phyloP scores from a whole-genome alignment of 2,113 vertebrate genomes.

The Actenoides lindsayi region DNA sequence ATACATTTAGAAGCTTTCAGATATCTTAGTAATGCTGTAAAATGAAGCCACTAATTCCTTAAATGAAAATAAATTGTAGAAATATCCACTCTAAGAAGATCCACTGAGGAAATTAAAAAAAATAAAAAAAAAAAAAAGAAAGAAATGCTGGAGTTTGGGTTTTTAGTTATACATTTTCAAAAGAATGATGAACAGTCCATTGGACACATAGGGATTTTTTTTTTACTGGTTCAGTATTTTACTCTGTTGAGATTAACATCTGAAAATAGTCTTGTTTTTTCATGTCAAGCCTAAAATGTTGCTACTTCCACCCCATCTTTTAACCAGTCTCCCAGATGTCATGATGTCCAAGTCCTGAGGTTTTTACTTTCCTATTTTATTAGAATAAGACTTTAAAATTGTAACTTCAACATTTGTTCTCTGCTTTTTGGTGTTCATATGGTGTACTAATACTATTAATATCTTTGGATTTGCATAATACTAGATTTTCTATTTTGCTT shows the following conservation, averaged over 20 bases:
- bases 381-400: background rate
- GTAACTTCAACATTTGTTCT: background rate
- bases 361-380: background rate
- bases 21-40: background rate
- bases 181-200: background rate
- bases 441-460: background rate
- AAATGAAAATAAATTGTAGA: background rate
- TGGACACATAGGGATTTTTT: background rate
- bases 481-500: background rate
- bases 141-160: background rate
- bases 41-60: background rate
- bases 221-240: background rate
- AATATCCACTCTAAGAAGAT: background rate
- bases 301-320: background rate
- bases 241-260: background rate
- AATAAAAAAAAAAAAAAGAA: background rate
- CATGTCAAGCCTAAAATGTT: background rate
- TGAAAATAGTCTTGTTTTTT: background rate
- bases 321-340: background rate
- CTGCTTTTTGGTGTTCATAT: background rate
- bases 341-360: background rate
- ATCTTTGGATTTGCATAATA: background rate
- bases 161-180: background rate
- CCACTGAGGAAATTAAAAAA: no score
- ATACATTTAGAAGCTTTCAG: background rate